Base-by-base conservation (phyloP, 1,140 invertebrate genomes). In the Hesperophylax magnus region DNA sequence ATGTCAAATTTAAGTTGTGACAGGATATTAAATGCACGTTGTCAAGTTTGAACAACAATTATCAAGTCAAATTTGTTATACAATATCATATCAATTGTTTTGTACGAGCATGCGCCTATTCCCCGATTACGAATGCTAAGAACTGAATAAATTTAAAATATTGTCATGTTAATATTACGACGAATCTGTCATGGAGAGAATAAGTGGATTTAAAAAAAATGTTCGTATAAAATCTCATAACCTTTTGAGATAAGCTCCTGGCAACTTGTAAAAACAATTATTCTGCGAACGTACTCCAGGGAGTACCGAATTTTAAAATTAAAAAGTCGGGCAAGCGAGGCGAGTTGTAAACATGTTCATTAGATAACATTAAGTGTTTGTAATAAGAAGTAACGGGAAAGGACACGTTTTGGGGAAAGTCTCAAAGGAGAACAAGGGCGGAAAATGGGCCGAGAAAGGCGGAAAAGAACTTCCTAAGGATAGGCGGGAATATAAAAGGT, bases 261-360 rank as follows among this genome's bases (percentile, higher is more conserved):
- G 58, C 58, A 20, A 20, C 54, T 56, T 17, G 17, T 17, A 56
- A n/a, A n/a, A n/a, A 60, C 1, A 22, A 22, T 60, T 20, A 34
- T 34, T 9, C 18, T 8, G 24, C 8, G 31, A 67, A 31, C 31
- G 63, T n/a, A n/a, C 63, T 11, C 63, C 22, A 31, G 27, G 63
- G 63, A 67, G 31, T 17, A 27, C 27, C 22, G 22, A 67, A 67
- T 15, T 47, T 47, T 31, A 0, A 31, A 67, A 67, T 67, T 67
- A 67, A 67, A 67, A 67, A 67, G 22, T 22, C 63, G 63, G 31
- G 22, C 11, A 67, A 67, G 27, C 8, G 63, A 67, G 17, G 11
- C n/a, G 22, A 27, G 63, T 67, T 67, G 63, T 67, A 67, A 67
- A 67, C 27, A 67, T 31, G 63, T 67, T 67, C 63, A 34, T 67